These are phyloP conservation scores for Drosophila mettleri DNA, from an alignment of 2,888 invertebrate genomes.

Conservation along the genomic window DNA sequence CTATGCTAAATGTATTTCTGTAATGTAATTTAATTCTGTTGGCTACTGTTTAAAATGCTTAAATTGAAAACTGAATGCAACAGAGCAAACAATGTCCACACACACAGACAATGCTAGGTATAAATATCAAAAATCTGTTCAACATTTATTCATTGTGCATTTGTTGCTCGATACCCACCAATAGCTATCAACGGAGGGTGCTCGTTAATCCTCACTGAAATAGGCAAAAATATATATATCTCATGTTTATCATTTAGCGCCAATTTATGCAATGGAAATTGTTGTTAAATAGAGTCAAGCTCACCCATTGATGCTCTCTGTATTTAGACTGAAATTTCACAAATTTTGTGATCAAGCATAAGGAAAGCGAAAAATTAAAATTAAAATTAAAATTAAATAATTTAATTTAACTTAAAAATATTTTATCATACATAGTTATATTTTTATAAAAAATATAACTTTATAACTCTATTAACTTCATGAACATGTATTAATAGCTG, in stretches of 20 bases:
- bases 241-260: conserved; percentile 63
- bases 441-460: too few species aligned
- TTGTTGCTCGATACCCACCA: conserved; percentile 56
- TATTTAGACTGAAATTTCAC: too few species aligned
- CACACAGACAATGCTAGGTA: conserved; percentile 13
- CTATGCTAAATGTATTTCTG: too few species aligned
- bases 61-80: conserved; percentile 6
- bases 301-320: not conserved
- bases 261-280: conserved; percentile 53
- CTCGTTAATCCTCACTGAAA: conserved; percentile 9
- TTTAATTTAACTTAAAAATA: too few species aligned
- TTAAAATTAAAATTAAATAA: too few species aligned
- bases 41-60: too few species aligned
- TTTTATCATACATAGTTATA: too few species aligned
- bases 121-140: conserved; percentile 68
- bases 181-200: conserved; percentile 10
- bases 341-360: too few species aligned
- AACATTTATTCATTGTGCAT: conserved; percentile 65
- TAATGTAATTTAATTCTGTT: too few species aligned
- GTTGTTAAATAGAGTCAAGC: conserved; percentile 2
- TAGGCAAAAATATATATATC: conserved; percentile 53
- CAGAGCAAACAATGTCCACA: not conserved
- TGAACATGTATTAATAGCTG: too few species aligned
- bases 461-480: too few species aligned
- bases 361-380: too few species aligned